Evolutionary conservation across 2,113 vertebrate genomes (phyloP).

Genomic region (Struthio camelus): DNA sequence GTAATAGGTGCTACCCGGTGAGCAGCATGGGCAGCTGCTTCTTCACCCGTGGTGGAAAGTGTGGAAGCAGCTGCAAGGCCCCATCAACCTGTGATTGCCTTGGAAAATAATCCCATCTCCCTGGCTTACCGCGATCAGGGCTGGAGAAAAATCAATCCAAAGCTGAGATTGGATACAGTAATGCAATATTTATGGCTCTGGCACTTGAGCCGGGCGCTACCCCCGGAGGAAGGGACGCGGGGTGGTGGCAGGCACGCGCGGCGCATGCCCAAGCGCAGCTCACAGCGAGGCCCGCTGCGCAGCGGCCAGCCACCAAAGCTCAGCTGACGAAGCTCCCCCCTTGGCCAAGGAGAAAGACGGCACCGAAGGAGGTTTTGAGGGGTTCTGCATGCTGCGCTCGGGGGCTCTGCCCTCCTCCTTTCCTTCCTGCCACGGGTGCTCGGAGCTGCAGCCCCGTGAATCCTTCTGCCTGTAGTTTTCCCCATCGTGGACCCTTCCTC

Average conservation of each 20-base stretch:
- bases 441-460: no score
- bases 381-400: no score
- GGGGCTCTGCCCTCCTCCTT: no score
- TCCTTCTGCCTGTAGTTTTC: no score
- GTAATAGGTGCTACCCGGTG: background rate
- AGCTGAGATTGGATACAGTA: constrained; percentile 53
- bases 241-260: background rate
- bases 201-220: background rate
- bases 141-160: constrained; percentile 60
- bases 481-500: no score
- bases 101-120: constrained; percentile 66
- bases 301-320: background rate
- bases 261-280: background rate
- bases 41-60: constrained; percentile 33
- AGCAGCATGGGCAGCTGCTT: background rate
- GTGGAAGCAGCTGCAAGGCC: constrained; percentile 68
- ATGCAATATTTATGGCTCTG: constrained; percentile 60
- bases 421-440: background rate
- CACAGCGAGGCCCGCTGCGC: no score
- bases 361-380: background rate
- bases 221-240: background rate
- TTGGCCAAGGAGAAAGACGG: background rate
- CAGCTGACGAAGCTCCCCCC: background rate
- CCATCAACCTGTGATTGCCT: constrained; percentile 56
- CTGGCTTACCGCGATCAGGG: background rate